Conservation (phyloP, 2,888 invertebrate species). For the Bursaphelenchus okinawaensis region DNA sequence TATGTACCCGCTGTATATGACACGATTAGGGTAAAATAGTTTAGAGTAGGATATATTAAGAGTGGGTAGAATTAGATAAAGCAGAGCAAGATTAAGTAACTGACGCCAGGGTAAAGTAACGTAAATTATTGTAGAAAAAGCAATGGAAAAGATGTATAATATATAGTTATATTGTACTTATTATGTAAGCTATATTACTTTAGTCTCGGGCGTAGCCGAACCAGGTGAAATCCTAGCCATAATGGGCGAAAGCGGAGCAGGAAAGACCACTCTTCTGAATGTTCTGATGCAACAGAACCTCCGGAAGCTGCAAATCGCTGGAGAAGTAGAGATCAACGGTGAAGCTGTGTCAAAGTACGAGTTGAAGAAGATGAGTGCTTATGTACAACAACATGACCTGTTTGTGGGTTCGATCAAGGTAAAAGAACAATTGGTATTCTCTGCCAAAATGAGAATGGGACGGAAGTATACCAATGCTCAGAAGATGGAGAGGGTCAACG, state of each 20-base stretch:
- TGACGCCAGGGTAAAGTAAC: too few species aligned
- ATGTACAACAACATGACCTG: constrained; percentile 84
- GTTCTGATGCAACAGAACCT: constrained; percentile 70
- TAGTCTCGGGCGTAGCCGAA: constrained; percentile 40
- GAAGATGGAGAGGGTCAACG: constrained; percentile 15
- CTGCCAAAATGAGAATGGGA: constrained; percentile 62
- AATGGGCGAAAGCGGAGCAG: constrained; percentile 63
- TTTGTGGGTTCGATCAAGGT: constrained; percentile 80
- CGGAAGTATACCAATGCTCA: constrained; percentile 61
- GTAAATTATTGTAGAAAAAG: too few species aligned
- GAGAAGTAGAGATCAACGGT: constrained; percentile 55
- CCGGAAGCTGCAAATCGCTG: constrained; percentile 14
- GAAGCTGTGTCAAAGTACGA: constrained; percentile 73
- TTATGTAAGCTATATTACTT: constrained; percentile 8
- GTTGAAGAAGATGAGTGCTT: constrained; percentile 67
- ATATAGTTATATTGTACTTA: neutral
- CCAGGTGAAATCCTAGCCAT: constrained; percentile 43
- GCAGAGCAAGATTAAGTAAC: too few species aligned
- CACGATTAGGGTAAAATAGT: too few species aligned
- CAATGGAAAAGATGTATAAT: too few species aligned
- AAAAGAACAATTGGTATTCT: constrained; percentile 69
- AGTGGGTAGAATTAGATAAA: too few species aligned
- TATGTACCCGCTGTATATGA: too few species aligned
- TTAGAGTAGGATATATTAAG: too few species aligned
- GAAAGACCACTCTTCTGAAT: constrained; percentile 81